Base-by-base conservation (phyloP, 1,140 invertebrate species). In the Drosophila lini region DNA sequence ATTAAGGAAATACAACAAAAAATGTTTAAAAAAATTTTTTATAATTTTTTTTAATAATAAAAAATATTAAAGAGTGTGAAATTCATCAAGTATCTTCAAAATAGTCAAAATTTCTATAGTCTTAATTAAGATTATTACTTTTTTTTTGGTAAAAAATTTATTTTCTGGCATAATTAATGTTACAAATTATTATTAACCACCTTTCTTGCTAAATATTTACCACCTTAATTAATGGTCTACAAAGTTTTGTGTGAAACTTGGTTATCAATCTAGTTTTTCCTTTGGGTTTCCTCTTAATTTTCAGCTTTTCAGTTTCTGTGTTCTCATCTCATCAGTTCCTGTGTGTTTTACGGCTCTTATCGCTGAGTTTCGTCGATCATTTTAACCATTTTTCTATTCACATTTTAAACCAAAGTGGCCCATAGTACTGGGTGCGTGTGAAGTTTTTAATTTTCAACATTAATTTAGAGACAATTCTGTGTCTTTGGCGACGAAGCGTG, bases 391-490 rank as follows among this genome's bases (percentile, higher is more conserved):
- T 53, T 15, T 31, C 50, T 19, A n/a, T 34, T 16, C 44, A 31
- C 42, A 13, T 41, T 38, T 48, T 36, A 47, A 25, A 19, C 59
- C 25, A 7, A 11, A 15, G 1, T 10, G 9, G 25, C 15, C 44
- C 19, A 25, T 4, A 15, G 22, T 25, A 3, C 31, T 48, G 70
- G 70, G 79, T 86, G 82, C 82, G 82, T 86, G 82, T 86, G 82
- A 86, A 86, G 80, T 86, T 86, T 86, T 86, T 86, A 86, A 86
- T 86, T 82, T 88, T 75, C 82, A 77, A 82, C 82, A 77, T 82
- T 88, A 88, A 82, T 88, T 88, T 86, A 69, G 71, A 88, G 83
- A 86, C 82, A 88, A 82, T 86, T 88, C 82, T 69, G 68, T 50
- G 36, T 44, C 31, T 63, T 11, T 19, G 80, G 82, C 80, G 82